These are phyloP conservation scores for Nephila pilipes DNA, from an alignment of 1,140 invertebrate species.

Conservation along the genomic window DNA sequence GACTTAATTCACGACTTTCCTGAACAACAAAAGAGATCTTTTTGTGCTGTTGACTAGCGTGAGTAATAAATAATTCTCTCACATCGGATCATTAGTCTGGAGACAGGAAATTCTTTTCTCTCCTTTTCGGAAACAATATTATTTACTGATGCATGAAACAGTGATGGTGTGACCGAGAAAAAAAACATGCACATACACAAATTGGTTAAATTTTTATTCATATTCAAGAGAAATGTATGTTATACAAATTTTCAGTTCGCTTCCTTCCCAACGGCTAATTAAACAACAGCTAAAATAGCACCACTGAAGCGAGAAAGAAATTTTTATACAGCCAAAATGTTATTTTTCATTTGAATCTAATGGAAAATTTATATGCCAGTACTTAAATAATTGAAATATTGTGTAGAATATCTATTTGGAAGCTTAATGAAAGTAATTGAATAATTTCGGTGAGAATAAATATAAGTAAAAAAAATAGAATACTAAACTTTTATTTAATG, in stretches of 20 bases:
- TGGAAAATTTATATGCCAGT: too few relatives aligned
- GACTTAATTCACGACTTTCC: background rate
- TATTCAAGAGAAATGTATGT: background rate
- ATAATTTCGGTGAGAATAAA: too few relatives aligned
- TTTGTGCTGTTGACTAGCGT: background rate
- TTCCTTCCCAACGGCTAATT: background rate
- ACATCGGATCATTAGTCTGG: background rate
- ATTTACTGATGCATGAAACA: background rate
- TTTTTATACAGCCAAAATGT: too few relatives aligned
- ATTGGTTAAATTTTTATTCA: background rate
- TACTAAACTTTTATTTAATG: too few relatives aligned
- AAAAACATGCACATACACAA: too few relatives aligned
- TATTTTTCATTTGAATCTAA: too few relatives aligned
- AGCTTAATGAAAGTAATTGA: too few relatives aligned
- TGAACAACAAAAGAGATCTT: background rate
- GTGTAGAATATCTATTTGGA: too few relatives aligned
- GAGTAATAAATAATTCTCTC: conserved; percentile 7
- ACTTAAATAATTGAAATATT: too few relatives aligned
- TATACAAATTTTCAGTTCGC: background rate
- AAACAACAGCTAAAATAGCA: too few relatives aligned
- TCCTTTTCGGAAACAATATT: background rate
- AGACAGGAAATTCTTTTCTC: background rate
- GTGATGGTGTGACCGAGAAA: background rate
- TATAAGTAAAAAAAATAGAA: too few relatives aligned
- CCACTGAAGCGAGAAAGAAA: too few relatives aligned